Base-by-base conservation (phyloP, 2,113 vertebrate species). In the Nyctereutes procyonoides region DNA sequence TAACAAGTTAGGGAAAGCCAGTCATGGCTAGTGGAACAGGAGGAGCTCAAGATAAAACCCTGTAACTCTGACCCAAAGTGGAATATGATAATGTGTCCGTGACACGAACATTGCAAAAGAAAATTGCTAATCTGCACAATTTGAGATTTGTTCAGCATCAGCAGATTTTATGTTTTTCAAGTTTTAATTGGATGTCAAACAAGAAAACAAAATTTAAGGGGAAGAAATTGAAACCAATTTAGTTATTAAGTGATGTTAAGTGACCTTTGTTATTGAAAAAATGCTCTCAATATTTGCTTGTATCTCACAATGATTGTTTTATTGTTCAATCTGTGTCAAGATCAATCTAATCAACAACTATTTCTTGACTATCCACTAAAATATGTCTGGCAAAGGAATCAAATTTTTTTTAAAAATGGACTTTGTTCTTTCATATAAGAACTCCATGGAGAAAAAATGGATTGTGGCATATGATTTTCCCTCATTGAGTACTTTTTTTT, bases 241-340 rank as follows among this genome's bases (percentile, higher is more conserved):
- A 97, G 65, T 77, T 95, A 93, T 82, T 83, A 84, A 94, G 32
- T 38, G 73, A 92, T 88, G 32, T 96, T 20, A 55, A 97, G 55
- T 26, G 81, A 89, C 89, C 48, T 67, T 94, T 26, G 81, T 82
- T 96, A 88, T 48, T 82, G 38, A 88, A 92, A 95, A 92, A 93
- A 81, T 81, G 32, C 35, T 88, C 14, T 88, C 28, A 69, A 83
- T 63, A 86, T 96, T 87, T 96, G 26, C 73, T 97, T 77, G 7
- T 91, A 77, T 95, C 83, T 87, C 87, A 56, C 97, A 97, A 88
- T 91, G 55, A 90, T 97, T 97, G 87, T 20, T 81, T 93, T 87
- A 80, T 67, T 88, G 22, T 69, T 95, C 76, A 88, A 20, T 5
- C n/a, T 73, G 12, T 67, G 58, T 96, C 32, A 58, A 56, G 69